phyloP scores from a whole-genome alignment of 2,113 vertebrate genomes.

The cat (Felis catus) region F.catus_Fca126_mat1.0 CM031412.1:81812001-81812500 shows the following conservation, averaged over 20 bases:
- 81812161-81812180: constrained; percentile 99
- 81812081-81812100: constrained; percentile 77
- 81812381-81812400: fast-evolving
- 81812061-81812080: fast-evolving
- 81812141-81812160: constrained; percentile 99
- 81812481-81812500: fast-evolving
- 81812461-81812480: not conserved
- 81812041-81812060: fast-evolving
- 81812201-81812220: constrained; percentile 98
- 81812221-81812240: constrained; percentile 97
- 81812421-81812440: fast-evolving
- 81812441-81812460: fast-evolving
- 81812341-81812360: fast-evolving
- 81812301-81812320: not conserved
- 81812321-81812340: fast-evolving
- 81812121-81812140: constrained; percentile 99
- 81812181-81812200: constrained; percentile 99
- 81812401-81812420: not conserved
- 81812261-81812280: constrained; percentile 98
- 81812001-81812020: fast-evolving
- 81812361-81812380: not conserved
- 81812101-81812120: constrained; percentile 95
- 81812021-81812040: fast-evolving
- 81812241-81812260: constrained; percentile 93
- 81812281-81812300: constrained; percentile 98